Base-by-base conservation (phyloP, 2,888 invertebrate genomes). In the Campoplex capitator region DNA sequence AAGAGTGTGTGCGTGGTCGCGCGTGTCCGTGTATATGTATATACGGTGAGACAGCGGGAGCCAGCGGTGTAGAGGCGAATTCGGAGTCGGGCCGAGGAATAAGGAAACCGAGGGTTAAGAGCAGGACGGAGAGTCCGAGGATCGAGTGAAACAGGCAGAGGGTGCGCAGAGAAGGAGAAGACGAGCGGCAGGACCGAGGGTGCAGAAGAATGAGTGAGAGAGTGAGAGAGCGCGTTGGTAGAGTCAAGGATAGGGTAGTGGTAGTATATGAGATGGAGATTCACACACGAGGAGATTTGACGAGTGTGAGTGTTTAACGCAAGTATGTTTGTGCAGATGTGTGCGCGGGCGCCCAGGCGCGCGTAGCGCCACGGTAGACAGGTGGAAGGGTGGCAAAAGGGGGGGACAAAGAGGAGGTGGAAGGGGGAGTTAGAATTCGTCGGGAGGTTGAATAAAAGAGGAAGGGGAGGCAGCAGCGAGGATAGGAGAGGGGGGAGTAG, bases 301-400 rank as follows among this genome's bases (percentile, higher is more conserved):
- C 48, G 76, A 18, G 42, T 38, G 65, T n/a, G 42, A 67, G 38
- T 23, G 67, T 77, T 84, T 54, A 32, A 84, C 18, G 67, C 54
- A 82, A 73, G 71, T 73, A 84, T 65, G 85, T 87, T 76, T 71
- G 86, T 73, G 82, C 65, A 71, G 54, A 76, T 74, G 88, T 83
- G 85, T 88, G 86, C 77, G 88, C 78, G 75, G 73, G 82, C 78
- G 87, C 84, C 81, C 84, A 75, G 86, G 90, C 88, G 91, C 86
- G 89, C 83, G 90, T 89, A 90, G 91, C 89, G 90, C 90, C 91
- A 89, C 91, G 89, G 86, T 90, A 91, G 92, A 92, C 90, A 92
- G 92, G 92, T 92, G 92, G 91, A 92, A 91, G 93, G 92, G 92
- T 90, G 88, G 91, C 88, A 95, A 93, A 94, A 94, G 88, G 74